These are phyloP conservation scores for Takifugu ocellatus DNA, from an alignment of 2,797 vertebrate genomes.

Conservation along the genomic window DNA sequence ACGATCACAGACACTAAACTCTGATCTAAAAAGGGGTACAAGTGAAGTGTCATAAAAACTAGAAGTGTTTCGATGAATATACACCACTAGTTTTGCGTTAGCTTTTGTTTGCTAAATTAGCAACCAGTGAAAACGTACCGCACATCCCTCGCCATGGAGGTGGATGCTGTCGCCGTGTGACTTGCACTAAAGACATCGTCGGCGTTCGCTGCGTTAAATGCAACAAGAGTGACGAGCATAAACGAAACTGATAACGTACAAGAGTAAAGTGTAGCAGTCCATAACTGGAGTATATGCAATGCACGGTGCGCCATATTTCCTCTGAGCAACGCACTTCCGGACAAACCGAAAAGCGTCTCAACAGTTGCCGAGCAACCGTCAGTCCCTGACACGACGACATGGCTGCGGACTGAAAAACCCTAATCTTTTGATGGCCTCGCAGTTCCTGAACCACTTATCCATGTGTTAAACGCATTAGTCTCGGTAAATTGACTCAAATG, in stretches of 20 bases:
- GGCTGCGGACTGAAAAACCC: neutral
- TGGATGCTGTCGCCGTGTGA: conserved; percentile 34
- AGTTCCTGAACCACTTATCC: too few relatives aligned
- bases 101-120: conserved; percentile 17
- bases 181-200: conserved; percentile 66
- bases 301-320: conserved; percentile 71
- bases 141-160: conserved; percentile 63
- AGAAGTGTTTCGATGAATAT: neutral
- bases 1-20: too few relatives aligned
- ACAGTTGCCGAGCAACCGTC: conserved; percentile 69
- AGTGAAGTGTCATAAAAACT: rapidly evolving
- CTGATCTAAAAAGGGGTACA: neutral
- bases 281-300: conserved; percentile 7
- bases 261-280: conserved; percentile 9
- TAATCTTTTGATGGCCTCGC: neutral
- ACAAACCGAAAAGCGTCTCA: conserved; percentile 39
- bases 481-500: neutral
- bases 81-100: neutral
- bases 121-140: conserved; percentile 55
- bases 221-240: conserved; percentile 21
- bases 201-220: conserved; percentile 11
- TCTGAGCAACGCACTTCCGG: conserved; percentile 77
- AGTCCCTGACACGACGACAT: neutral
- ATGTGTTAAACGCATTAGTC: neutral
- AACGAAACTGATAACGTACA: conserved; percentile 9